These are phyloP conservation scores for Darevskia nairensis DNA, from an alignment of 2,797 vertebrate species.

Conservation along the genomic window DNA sequence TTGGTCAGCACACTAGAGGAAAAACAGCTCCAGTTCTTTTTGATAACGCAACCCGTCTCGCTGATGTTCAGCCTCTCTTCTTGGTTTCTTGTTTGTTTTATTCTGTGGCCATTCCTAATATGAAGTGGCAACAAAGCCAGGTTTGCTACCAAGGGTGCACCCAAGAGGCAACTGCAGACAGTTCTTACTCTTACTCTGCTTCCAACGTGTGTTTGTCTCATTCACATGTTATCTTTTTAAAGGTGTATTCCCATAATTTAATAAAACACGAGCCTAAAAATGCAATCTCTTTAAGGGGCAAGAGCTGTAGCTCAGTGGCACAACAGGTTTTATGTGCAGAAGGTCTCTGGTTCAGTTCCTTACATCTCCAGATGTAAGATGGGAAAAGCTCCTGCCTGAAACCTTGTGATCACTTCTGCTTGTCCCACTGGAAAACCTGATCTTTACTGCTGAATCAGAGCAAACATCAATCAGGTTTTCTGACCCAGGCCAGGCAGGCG, in stretches of 20 bases:
- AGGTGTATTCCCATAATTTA: background rate
- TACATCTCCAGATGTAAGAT: no score
- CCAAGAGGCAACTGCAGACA: background rate
- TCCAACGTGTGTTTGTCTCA: background rate
- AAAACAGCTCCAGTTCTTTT: background rate
- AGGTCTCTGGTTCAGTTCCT: no score
- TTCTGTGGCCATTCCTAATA: background rate
- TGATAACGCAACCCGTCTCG: background rate
- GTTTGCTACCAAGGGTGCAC: background rate
- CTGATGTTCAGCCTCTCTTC: no score
- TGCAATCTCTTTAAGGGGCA: no score
- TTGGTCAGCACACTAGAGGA: background rate
- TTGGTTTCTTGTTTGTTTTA: background rate
- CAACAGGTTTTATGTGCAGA: background rate
- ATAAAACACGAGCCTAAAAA: background rate
- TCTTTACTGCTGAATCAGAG: no score
- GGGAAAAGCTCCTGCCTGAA: no score
- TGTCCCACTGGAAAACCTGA: no score
- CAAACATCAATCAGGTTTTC: no score
- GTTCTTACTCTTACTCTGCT: background rate
- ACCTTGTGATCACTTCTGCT: no score
- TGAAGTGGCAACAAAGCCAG: background rate
- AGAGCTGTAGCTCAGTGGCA: no score
- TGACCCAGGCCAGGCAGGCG: no score
- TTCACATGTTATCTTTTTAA: background rate